Percentiles rank a stretch among this genome's conserved stretches.
Evolutionary conservation across 2,113 vertebrate genomes (phyloP).

Genomic region (Chionis minor): DNA sequence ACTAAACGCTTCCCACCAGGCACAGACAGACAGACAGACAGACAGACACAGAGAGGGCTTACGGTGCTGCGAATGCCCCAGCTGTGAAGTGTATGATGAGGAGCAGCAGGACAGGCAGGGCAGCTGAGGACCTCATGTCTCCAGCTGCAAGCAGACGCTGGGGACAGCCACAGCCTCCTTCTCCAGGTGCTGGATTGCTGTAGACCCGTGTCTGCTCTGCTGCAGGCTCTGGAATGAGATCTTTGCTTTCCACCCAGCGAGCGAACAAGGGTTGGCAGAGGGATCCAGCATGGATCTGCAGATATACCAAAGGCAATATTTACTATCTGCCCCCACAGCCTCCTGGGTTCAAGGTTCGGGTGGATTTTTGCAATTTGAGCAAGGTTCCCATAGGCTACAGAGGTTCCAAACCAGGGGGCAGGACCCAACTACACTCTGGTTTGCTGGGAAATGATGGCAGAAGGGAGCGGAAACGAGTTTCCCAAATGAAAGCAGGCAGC

Average conservation of each 20-base stretch:
- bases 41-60: not conserved
- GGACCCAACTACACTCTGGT: not conserved
- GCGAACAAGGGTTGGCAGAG: not conserved
- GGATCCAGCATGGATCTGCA: not conserved
- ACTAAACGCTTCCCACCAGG: not conserved
- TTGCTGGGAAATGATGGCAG: not conserved
- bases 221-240: not conserved
- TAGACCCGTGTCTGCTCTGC: fast-evolving
- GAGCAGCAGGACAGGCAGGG: not conserved
- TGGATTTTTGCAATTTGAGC: not conserved
- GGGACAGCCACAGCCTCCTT: not conserved
- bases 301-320: not conserved
- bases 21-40: not conserved
- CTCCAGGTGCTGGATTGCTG: not conserved
- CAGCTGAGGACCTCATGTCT: not conserved
- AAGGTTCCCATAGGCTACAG: not conserved
- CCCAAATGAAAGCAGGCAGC: not conserved
- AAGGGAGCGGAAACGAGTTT: fast-evolving
- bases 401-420: not conserved
- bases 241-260: not conserved
- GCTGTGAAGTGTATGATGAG: not conserved
- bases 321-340: not conserved
- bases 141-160: not conserved
- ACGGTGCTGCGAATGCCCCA: not conserved
- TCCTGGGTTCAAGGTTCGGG: not conserved